Conservation (phyloP, 2,888 invertebrate species). For the Brachylomia viminalis region DNA sequence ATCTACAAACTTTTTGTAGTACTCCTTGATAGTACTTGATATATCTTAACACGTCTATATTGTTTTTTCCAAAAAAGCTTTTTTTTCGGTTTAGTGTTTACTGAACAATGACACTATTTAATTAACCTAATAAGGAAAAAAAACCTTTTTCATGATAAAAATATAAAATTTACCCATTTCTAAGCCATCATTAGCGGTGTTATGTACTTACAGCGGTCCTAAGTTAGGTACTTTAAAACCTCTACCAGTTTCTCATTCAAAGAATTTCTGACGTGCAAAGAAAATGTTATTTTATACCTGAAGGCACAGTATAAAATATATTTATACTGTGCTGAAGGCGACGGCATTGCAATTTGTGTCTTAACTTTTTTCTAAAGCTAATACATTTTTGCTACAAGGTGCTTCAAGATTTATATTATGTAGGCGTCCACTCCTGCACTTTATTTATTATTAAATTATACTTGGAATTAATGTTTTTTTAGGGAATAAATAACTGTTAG, state of each 20-base stretch:
- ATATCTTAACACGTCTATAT: background rate
- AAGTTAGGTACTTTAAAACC: background rate
- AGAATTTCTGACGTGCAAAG: conserved; percentile 35
- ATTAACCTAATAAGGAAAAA: background rate
- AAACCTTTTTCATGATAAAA: background rate
- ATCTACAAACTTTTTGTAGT: background rate
- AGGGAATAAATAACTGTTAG: no score
- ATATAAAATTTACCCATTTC: background rate
- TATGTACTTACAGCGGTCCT: background rate
- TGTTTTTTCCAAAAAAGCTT: background rate
- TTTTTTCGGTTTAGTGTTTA: background rate
- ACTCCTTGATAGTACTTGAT: background rate
- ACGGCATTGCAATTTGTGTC: conserved; percentile 41
- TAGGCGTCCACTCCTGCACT: background rate
- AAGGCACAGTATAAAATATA: no score
- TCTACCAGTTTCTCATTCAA: conserved; percentile 7
- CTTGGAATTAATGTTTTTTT: background rate
- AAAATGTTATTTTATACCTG: conserved; percentile 50
- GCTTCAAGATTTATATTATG: conserved; percentile 35
- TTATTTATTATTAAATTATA: conserved; percentile 4
- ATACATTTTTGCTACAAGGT: conserved; percentile 27
- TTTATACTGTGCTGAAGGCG: no score
- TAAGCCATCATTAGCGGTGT: background rate
- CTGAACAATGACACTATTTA: no score
- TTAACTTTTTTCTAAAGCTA: conserved; percentile 33